A percentile compares a stretch with the other conserved stretches of the same genome.
Evolutionary conservation across 2,113 vertebrate species (phyloP).

Genomic region (Limnothrissa miodon): DNA sequence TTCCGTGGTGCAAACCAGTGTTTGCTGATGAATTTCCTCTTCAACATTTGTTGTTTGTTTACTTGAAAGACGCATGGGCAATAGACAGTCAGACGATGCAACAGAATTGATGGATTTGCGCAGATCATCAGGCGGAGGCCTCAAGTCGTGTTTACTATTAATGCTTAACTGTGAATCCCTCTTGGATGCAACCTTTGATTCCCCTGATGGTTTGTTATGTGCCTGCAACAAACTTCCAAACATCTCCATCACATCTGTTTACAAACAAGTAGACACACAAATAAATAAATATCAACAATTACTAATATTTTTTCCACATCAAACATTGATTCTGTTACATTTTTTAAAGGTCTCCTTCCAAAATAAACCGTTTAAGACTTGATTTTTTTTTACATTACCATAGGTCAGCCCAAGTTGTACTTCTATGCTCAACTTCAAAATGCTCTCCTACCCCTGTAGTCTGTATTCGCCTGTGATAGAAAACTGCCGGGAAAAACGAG

Average conservation of each 20-base stretch:
- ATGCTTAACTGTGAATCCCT: neutral
- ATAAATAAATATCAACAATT: too few relatives aligned
- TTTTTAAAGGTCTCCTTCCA: too few relatives aligned
- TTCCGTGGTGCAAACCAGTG: conserved; percentile 24
- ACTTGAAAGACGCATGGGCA: neutral
- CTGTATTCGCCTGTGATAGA: too few relatives aligned
- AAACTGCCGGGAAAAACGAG: too few relatives aligned
- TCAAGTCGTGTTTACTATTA: neutral
- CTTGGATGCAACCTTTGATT: neutral
- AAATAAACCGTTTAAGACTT: too few relatives aligned
- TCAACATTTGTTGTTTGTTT: neutral
- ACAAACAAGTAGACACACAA: neutral
- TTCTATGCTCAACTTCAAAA: too few relatives aligned
- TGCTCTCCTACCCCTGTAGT: too few relatives aligned
- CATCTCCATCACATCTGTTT: neutral
- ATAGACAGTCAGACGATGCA: neutral
- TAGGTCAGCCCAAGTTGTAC: too few relatives aligned
- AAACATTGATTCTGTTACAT: neutral
- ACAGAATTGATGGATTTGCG: neutral
- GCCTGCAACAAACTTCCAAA: neutral
- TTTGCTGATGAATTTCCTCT: neutral
- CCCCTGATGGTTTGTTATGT: neutral
- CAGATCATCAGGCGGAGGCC: neutral
- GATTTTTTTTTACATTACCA: too few relatives aligned
- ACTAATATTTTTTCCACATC: neutral